Base-by-base conservation (phyloP, 2,888 invertebrate genomes). In the Mesorhabditis belari region DNA sequence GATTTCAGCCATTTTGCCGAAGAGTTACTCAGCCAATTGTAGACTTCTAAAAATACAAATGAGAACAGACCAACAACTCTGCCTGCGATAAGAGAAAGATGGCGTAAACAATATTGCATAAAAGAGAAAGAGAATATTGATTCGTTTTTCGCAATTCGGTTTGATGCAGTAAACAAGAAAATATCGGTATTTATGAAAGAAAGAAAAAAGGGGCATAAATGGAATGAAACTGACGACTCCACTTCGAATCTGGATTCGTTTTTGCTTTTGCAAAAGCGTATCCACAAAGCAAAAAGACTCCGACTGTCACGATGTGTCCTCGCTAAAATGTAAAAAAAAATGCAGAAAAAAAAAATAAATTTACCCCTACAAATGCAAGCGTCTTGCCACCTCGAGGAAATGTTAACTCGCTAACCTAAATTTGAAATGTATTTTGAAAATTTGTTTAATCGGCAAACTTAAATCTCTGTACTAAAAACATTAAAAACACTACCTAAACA, bases 201-300 rank as follows among this genome's bases (percentile, higher is more conserved):
- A 9, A 44, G 12, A 44, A 44, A 12, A 9, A n/a, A 44, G 44
- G 9, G 12, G 9, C 9, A 44, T 44, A 44, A 9, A 12, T 44
- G 21, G n/a, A n/a, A n/a, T n/a, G n/a, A 44, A 24, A 69, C 71
- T 66, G 50, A 72, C 74, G 60, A n/a, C 68, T 74, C 69, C 73
- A 75, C 26, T 64, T 66, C 27, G 74, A 74, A 51, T 76, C 75
- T 25, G 77, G 77, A 64, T 77, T 77, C 53, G 73, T 67, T 50
- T 67, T 67, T 25, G 70, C 60, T 58, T 77, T 73, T 27, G 72
- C 61, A 21, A 66, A 55, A n/a, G 65, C 69, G 64, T 77, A 75
- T 2, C 60, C 57, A 51, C 64, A 64, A 3, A 74, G 24, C 17
- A 58, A 26, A 49, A 70, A 53, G 2, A 58, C 63, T 2, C 63